Conservation (phyloP, 2,797 vertebrate species). For the Gobio occitaniae region DNA sequence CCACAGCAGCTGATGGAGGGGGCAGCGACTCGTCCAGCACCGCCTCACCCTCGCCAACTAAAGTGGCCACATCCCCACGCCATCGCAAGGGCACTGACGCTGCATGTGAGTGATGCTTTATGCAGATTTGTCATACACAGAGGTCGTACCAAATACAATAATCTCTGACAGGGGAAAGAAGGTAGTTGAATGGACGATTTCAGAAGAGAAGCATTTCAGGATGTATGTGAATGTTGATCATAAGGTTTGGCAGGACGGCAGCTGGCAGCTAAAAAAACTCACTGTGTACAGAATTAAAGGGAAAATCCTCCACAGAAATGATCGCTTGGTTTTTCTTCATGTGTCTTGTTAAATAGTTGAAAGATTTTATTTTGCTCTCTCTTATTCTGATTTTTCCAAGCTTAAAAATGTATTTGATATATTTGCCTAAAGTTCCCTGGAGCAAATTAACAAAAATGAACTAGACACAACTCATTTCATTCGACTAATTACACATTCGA, state of each 20-base stretch:
- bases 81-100: constrained; percentile 85
- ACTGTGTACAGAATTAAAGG: constrained; percentile 22
- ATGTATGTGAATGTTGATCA: not conserved
- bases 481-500: not conserved
- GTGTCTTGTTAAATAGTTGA: not conserved
- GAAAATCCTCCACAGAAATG: not conserved
- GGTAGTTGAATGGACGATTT: constrained; percentile 1
- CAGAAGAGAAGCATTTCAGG: not conserved
- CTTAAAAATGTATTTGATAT: not conserved
- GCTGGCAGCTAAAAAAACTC: constrained; percentile 30
- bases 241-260: not conserved
- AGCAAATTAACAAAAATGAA: not conserved
- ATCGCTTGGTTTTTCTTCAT: not conserved
- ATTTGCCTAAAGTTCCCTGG: not conserved
- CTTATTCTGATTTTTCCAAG: not conserved
- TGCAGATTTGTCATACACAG: not conserved
- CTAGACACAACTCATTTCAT: not conserved
- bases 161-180: not conserved
- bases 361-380: not conserved
- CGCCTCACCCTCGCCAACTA: constrained; percentile 92
- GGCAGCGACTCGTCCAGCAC: constrained; percentile 87
- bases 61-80: constrained; percentile 87
- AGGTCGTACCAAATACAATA: constrained; percentile 33
- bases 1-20: constrained; percentile 78
- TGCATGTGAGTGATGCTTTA: constrained; percentile 75